Base-by-base conservation (phyloP, 2,113 vertebrate species). In the Halcyon senegalensis region DNA sequence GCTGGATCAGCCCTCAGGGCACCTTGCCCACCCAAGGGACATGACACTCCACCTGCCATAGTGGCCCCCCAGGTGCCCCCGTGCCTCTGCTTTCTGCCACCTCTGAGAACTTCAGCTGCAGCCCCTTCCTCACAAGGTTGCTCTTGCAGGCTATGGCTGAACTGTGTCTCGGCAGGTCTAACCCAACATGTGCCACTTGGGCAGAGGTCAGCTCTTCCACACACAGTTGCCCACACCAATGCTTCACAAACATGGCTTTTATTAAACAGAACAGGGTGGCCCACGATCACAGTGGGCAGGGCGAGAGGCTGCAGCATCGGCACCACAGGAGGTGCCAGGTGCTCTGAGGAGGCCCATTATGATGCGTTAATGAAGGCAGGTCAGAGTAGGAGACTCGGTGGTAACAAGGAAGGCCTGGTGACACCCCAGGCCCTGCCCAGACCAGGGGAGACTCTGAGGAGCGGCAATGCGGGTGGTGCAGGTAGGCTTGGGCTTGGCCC, bases 11-110 rank as follows among this genome's bases (percentile, higher is more conserved):
- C 28, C 44, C 63, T 56, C 1, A 2, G 21, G 18, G 15, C 33
- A 27, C 50, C 23, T 19, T 43, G 39, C 69, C 41, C 2, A 2
- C 24, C 6, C 0, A 0, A n/a, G 58, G 50, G 43, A 50, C 0
- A 0, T 10, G 17, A 7, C 13, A 16, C 31, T 72, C 15, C 39
- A 39, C 63, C 37, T 30, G 31, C 21, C 33, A 2, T 1, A 4
- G 28, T n/a, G 46, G 18, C 30, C 2, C 1, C 23, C 2, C 13
- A 11, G 7, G 7, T 55, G 19, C 4, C 19, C 15, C 50, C 0
- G 1, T 56, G 37, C 27, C 90, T 33, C 62, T 60, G 74, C 50
- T 67, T 84, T 35, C 41, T 58, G 43, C 11, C 15, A 16, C 11
- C 35, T 37, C 30, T 6, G 16, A 67, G 50, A 51, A 25, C 43